phyloP scores from a whole-genome alignment of 2,888 invertebrate genomes.

The Anthophora plumipes region DNA sequence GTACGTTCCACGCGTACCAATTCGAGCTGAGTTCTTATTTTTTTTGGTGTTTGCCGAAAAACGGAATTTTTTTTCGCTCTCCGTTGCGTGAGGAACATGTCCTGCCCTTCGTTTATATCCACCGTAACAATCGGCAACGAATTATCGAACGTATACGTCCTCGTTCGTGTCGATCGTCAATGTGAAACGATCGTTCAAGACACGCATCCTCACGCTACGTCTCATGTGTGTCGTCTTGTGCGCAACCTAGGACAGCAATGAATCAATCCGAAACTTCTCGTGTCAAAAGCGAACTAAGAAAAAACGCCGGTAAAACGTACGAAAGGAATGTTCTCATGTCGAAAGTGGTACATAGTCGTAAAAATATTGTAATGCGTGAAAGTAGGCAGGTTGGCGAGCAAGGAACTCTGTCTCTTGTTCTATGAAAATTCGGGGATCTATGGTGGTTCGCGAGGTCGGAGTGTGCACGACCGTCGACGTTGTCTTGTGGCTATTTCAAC shows the following conservation, averaged over 20 bases:
- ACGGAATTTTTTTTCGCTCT: slow-evolving; percentile 78
- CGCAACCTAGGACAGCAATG: slow-evolving; percentile 80
- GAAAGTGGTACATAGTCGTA: slow-evolving; percentile 76
- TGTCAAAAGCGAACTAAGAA: slow-evolving; percentile 77
- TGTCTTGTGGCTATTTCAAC: slow-evolving; percentile 69
- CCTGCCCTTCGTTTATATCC: slow-evolving; percentile 1
- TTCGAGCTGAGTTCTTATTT: slow-evolving; percentile 65
- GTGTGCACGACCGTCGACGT: slow-evolving; percentile 38
- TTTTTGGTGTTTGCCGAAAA: slow-evolving; percentile 81
- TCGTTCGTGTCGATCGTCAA: not conserved
- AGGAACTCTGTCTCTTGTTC: slow-evolving; percentile 64
- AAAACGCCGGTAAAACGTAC: slow-evolving; percentile 81
- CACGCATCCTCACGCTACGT: slow-evolving; percentile 50
- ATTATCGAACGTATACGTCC: not conserved
- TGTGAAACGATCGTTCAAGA: slow-evolving; percentile 11
- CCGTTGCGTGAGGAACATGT: slow-evolving; percentile 56
- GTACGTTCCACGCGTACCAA: slow-evolving; percentile 46
- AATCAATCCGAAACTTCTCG: slow-evolving; percentile 65
- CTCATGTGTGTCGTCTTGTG: slow-evolving; percentile 79
- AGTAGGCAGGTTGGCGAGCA: slow-evolving; percentile 78
- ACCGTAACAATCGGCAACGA: too few relatives aligned
- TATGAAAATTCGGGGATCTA: too few relatives aligned
- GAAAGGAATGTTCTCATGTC: slow-evolving; percentile 73
- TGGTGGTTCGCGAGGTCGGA: slow-evolving; percentile 12
- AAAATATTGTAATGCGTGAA: slow-evolving; percentile 82